Percentiles rank a stretch among this genome's conserved stretches.
Conservation (phyloP, 2,113 vertebrate genomes). For the mouse (Mus musculus) region DNA sequence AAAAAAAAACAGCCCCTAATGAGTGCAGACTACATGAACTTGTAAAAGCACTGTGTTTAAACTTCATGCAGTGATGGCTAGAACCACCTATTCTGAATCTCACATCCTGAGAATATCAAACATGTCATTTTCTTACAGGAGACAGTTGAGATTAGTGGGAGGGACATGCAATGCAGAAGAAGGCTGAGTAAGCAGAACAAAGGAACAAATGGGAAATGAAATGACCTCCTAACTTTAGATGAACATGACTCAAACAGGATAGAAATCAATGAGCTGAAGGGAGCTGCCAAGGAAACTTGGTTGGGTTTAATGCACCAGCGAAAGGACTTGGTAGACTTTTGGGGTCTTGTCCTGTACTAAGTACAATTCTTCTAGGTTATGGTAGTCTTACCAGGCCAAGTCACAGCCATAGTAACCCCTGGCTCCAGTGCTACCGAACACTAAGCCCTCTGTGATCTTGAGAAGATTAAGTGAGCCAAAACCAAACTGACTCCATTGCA, state of each 20-base stretch:
- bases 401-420: not conserved
- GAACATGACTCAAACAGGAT: slow-evolving; percentile 65
- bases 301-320: slow-evolving; percentile 36
- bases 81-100: not conserved
- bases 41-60: not conserved
- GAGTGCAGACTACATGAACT: not conserved
- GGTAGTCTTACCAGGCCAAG: not conserved
- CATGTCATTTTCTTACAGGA: slow-evolving; percentile 58
- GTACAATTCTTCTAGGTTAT: not conserved
- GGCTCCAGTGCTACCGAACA: not conserved
- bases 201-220: slow-evolving; percentile 66
- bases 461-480: too few relatives aligned
- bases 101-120: not conserved
- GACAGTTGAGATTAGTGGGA: slow-evolving; percentile 67
- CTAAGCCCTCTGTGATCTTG: not conserved
- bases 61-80: not conserved
- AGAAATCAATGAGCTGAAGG: slow-evolving; percentile 76
- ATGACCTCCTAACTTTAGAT: slow-evolving; percentile 59
- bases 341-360: not conserved
- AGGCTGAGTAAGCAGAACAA: slow-evolving; percentile 49
- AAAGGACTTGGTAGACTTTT: slow-evolving; percentile 55
- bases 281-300: slow-evolving; percentile 50
- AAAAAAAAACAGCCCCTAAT: not conserved
- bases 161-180: slow-evolving; percentile 22
- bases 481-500: too few relatives aligned